A percentile compares a stretch with the other conserved stretches of the same genome.
Evolutionary conservation across 2,888 invertebrate genomes (phyloP).

Genomic region (Penaeus monodon): DNA sequence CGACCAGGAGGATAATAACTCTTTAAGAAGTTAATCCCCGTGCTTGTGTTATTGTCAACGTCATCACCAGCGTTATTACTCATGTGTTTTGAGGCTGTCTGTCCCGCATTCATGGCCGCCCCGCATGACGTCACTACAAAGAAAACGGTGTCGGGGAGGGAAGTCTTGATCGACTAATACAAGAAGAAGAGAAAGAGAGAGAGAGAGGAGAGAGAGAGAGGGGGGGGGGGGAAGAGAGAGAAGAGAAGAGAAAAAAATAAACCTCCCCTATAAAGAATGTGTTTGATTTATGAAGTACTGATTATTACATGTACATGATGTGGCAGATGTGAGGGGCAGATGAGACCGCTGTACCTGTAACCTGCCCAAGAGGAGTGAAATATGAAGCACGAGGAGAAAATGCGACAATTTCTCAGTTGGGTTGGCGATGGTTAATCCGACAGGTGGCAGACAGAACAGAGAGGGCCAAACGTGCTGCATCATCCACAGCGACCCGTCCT

Average conservation of each 20-base stretch:
- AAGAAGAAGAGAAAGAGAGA: too few relatives aligned
- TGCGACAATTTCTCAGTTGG: slow-evolving; percentile 63
- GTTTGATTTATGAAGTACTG: too few relatives aligned
- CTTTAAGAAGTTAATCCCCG: not conserved
- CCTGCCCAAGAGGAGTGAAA: slow-evolving; percentile 39
- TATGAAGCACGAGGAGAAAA: slow-evolving; percentile 58
- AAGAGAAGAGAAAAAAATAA: not conserved
- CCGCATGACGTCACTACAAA: too few relatives aligned
- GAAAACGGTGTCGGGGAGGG: too few relatives aligned
- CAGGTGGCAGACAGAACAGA: slow-evolving; percentile 62
- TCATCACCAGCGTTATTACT: not conserved
- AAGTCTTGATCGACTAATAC: too few relatives aligned
- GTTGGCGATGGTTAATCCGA: slow-evolving; percentile 55
- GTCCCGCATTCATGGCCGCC: too few relatives aligned
- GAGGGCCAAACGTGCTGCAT: slow-evolving; percentile 50
- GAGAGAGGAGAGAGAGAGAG: not conserved
- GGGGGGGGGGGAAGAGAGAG: not conserved
- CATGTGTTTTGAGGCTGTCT: too few relatives aligned
- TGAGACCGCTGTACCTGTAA: too few relatives aligned
- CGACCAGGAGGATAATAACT: not conserved
- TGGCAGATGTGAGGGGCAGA: too few relatives aligned
- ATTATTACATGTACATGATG: too few relatives aligned
- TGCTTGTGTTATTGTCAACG: not conserved
- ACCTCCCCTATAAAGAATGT: too few relatives aligned
- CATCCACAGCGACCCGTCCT: slow-evolving; percentile 39